A percentile compares a stretch with the other conserved stretches of the same genome.
Evolutionary conservation across 2,113 vertebrate genomes (phyloP).

Genomic region (Hucho hucho): DNA sequence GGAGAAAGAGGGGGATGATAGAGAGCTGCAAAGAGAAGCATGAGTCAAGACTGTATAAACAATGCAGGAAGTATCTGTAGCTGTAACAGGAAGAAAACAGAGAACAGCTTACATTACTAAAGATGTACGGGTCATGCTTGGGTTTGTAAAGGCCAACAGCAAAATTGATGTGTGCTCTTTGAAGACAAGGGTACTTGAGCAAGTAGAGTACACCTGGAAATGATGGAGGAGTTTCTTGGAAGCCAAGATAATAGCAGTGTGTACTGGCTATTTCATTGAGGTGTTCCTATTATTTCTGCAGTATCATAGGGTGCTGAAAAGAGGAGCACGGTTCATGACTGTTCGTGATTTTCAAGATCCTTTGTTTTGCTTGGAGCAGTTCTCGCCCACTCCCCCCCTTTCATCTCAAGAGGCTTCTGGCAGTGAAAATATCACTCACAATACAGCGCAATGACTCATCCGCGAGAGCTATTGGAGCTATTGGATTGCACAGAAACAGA

Average conservation of each 20-base stretch:
- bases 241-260: no score
- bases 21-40: background rate
- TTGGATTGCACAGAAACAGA: background rate
- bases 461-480: background rate
- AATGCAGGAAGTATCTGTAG: no score
- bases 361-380: constrained; percentile 12
- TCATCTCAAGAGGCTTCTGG: constrained; percentile 1
- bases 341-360: constrained; percentile 13
- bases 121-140: no score
- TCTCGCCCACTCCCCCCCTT: constrained; percentile 18
- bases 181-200: no score
- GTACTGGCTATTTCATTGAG: no score
- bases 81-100: no score
- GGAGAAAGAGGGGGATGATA: background rate
- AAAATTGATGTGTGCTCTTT: no score
- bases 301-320: background rate
- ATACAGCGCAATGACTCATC: background rate
- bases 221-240: no score
- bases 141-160: no score
- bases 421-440: background rate
- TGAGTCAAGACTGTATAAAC: background rate
- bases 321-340: constrained; percentile 6
- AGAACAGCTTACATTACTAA: no score
- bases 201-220: no score
- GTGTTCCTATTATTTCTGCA: background rate